Evolutionary conservation across 2,888 invertebrate genomes (phyloP), one percentile per base, ranked within the genome.

Genomic region (Agonum fuliginosum): DNA sequence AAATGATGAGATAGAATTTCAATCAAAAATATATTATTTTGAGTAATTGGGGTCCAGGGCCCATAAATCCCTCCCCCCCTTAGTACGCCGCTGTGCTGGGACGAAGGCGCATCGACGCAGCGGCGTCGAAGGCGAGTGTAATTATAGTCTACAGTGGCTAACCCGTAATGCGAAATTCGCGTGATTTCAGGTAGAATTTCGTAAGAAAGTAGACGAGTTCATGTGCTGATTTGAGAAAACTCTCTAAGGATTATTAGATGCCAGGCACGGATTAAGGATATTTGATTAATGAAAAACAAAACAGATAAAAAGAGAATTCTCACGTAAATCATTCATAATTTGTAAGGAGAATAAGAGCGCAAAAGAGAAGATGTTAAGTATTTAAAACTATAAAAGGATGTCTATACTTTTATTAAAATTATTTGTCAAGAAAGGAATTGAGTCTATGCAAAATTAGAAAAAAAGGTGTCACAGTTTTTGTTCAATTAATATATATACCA

Each of bases 91-190:
- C 58, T 17, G 14, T 30, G 30, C 6, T 20, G 30, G 14, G 58
- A 30, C 58, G 14, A n/a, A n/a, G n/a, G n/a, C n/a, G n/a, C n/a
- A 54, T 62, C 58, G 58, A 62, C 58, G 30, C 54, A 12, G 3
- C 46, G 19, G 17, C 46, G 14, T n/a, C 46, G 46, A 2, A 14
- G 46, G 8, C 37, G 2, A 8, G 20, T n/a, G 43, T 69, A 69
- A 69, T 69, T 69, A 69, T 46, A 69, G 43, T 69, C 46, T 69
- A 69, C 69, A 69, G 43, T 69, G 22, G 69, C 46, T 20, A 24
- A 69, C 67, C 43, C 24, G 43, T 69, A 69, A 69, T 69, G 69
- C 69, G 69, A 69, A 46, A 24, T 69, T 69, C 69, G 69, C 69
- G 69, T 69, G 69, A 43, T 41, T 8, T 14, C 14, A 46, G n/a